Conservation (phyloP, 2,113 vertebrate genomes). For the Austrofundulus limnaeus region DNA sequence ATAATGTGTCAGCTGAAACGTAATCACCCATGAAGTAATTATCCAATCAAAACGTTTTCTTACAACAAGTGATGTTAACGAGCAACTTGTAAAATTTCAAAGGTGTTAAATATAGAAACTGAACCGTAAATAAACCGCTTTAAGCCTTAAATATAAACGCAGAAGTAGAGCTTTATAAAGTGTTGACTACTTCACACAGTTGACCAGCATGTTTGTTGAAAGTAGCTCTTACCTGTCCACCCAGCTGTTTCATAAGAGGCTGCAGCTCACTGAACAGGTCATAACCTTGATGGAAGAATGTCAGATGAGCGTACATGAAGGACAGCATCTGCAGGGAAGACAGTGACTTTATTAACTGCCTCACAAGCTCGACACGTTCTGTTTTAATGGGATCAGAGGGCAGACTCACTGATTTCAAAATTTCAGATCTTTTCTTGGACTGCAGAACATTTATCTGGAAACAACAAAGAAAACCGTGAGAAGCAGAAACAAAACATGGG, state of each 20-base stretch:
- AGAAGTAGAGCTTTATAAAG: background rate
- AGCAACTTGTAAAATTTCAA: too few relatives aligned
- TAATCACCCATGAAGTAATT: too few relatives aligned
- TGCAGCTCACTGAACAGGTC: conserved; percentile 95
- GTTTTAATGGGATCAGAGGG: background rate
- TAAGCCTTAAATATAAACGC: background rate
- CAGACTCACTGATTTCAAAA: conserved; percentile 91
- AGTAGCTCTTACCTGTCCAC: conserved; percentile 85
- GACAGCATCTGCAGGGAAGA: conserved; percentile 88
- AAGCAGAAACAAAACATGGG: background rate
- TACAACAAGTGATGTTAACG: too few relatives aligned
- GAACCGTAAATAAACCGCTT: background rate
- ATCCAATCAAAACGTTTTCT: background rate
- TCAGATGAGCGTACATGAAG: conserved; percentile 97
- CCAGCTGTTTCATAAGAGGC: conserved; percentile 94
- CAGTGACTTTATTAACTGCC: background rate
- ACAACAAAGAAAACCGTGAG: background rate
- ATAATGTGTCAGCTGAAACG: too few relatives aligned
- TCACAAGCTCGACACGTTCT: background rate
- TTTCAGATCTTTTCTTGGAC: conserved; percentile 96
- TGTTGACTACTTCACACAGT: too few relatives aligned
- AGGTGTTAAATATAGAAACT: background rate
- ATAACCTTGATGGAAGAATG: conserved; percentile 98
- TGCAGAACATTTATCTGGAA: conserved; percentile 96
- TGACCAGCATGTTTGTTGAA: background rate